Conservation (phyloP, 1,140 invertebrate genomes). For the Druon quercuslanigerum region DNA sequence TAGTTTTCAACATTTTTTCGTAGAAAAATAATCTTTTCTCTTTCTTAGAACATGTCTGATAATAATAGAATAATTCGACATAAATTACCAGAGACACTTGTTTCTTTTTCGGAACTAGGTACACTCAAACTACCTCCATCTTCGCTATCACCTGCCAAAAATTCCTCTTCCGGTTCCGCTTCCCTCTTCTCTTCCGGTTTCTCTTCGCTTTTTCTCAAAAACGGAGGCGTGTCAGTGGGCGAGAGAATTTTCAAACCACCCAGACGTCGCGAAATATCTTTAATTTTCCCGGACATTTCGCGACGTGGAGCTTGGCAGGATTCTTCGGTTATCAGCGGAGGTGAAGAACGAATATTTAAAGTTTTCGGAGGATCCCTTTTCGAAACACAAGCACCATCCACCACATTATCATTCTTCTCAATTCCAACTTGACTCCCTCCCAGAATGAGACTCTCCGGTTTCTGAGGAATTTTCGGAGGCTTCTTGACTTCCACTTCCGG, state of each 20-base stretch:
- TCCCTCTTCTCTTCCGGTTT: constrained; percentile 55
- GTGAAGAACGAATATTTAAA: constrained; percentile 38
- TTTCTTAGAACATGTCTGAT: too few relatives aligned
- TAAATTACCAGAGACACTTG: constrained; percentile 55
- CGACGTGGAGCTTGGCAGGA: constrained; percentile 41
- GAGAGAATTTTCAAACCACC: constrained; percentile 70
- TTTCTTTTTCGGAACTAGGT: constrained; percentile 51
- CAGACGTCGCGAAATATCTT: constrained; percentile 69
- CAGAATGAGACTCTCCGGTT: not conserved
- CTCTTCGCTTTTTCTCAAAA: constrained; percentile 63
- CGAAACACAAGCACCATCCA: constrained; percentile 37
- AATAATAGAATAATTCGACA: not conserved
- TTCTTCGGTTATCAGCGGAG: constrained; percentile 15
- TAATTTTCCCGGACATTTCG: constrained; percentile 69
- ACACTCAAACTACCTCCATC: constrained; percentile 54
- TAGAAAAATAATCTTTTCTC: too few relatives aligned
- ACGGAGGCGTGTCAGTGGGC: constrained; percentile 67
- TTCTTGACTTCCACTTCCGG: not conserved
- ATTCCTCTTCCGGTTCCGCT: constrained; percentile 43
- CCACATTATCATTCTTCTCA: constrained; percentile 6
- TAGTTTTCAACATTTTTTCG: too few relatives aligned
- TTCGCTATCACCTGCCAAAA: constrained; percentile 53
- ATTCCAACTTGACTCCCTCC: not conserved
- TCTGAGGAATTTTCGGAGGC: constrained; percentile 7
- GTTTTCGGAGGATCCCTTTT: constrained; percentile 63